Evolutionary conservation across 2,888 invertebrate genomes (phyloP), one percentile per base, ranked within the genome.

Genomic region (Vannuccia rotundouncinata): DNA sequence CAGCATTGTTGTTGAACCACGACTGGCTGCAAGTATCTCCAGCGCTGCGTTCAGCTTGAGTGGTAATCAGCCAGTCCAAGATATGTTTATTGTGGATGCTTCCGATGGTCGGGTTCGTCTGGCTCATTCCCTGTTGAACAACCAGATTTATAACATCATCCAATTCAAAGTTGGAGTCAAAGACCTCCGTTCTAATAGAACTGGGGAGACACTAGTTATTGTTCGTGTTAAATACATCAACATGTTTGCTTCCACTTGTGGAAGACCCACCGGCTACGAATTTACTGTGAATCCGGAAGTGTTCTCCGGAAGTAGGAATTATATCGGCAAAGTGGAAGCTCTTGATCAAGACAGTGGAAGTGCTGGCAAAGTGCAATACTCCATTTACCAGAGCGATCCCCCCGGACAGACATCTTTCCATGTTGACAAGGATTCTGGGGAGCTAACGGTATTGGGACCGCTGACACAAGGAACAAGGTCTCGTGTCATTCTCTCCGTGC

Each of bases 281-380:
- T 31, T 59, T 29, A 59, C 31, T 22, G 22, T 59, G 31, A 0
- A 0, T 5, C 45, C 77, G 17, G 0, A n/a, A 0, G 25, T 1
- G 2, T 59, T 31, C 25, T 27, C 10, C 13, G 31, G 25, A n/a
- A 27, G 79, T n/a, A 30, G 1, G 2, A 1, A 59, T 27, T 2
- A 25, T 1, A 93, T 95, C 10, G 93, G 91, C 84, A 91, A 91
- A 86, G 91, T 94, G 0, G 89, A 90, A 82, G 95, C 95, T 0
- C 90, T 90, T 0, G 96, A 96, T 87, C 91, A 92, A 78, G 96
- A 96, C 87, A 94, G 94, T 0, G 92, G 93, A 0, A 92, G 93
- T 85, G 94, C 95, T 88, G 92, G 94, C 0, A 90, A 93, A 0
- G 92, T 95, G 29, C 91, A 92, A 83, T 96, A 95, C 86, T 91